phyloP scores from a whole-genome alignment of 2,888 invertebrate species.

The Hydraecia micacea region DNA sequence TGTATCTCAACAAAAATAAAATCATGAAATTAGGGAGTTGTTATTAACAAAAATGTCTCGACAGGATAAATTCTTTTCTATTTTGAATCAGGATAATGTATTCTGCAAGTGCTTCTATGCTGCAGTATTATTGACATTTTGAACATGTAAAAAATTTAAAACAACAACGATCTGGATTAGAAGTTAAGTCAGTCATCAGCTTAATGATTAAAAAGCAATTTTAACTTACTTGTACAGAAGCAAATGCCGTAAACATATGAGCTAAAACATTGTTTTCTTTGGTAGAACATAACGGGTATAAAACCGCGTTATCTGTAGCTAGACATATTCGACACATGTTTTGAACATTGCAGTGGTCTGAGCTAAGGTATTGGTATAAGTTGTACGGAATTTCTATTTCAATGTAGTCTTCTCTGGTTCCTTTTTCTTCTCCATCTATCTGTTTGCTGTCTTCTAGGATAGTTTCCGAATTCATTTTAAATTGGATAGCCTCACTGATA shows the following conservation, averaged over 20 bases:
- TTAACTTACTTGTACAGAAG: constrained; percentile 78
- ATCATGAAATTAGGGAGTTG: not conserved
- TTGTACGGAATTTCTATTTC: constrained; percentile 74
- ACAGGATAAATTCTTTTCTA: not conserved
- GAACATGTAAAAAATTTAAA: not conserved
- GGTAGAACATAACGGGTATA: constrained; percentile 78
- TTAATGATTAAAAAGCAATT: not conserved
- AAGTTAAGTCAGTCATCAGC: not conserved
- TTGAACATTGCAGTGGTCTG: constrained; percentile 70
- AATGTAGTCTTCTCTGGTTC: constrained; percentile 55
- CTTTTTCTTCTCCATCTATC: constrained; percentile 12
- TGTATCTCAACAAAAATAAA: not conserved
- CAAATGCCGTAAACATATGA: constrained; percentile 80
- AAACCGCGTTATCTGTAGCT: constrained; percentile 71
- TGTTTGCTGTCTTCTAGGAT: not conserved
- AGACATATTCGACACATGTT: constrained; percentile 88
- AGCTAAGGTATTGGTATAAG: constrained; percentile 70
- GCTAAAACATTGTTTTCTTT: constrained; percentile 74
- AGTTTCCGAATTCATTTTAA: constrained; percentile 36
- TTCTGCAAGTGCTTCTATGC: not conserved
- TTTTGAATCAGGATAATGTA: not conserved
- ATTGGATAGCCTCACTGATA: not conserved
- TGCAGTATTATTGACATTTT: constrained; percentile 9
- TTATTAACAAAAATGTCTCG: too few relatives aligned
- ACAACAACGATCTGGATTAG: not conserved